Conservation (phyloP, 2,888 invertebrate species). For the Tetropium fuscum region DNA sequence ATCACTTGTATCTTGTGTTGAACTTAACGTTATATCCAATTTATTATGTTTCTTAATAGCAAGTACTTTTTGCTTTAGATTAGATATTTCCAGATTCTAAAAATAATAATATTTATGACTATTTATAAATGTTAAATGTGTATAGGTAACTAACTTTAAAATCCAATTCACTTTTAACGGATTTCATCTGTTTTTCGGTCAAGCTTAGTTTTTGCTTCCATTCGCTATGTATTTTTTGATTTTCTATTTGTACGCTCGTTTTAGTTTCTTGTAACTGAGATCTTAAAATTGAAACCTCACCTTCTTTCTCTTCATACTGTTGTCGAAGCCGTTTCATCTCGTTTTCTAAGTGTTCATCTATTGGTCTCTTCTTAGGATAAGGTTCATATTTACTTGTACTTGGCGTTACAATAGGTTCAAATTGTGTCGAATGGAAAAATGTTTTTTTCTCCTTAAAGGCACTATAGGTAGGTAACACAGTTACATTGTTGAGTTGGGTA, state of each 20-base stretch:
- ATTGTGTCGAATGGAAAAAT: slow-evolving; percentile 42
- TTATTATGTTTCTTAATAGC: slow-evolving; percentile 43
- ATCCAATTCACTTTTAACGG: slow-evolving; percentile 69
- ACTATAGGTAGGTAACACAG: slow-evolving; percentile 51
- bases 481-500: slow-evolving; percentile 36
- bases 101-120: slow-evolving; percentile 47
- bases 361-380: slow-evolving; percentile 26
- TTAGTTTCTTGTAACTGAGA: slow-evolving; percentile 69
- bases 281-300: slow-evolving; percentile 70
- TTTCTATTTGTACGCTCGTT: slow-evolving; percentile 65
- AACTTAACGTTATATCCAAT: slow-evolving; percentile 29
- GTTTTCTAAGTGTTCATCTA: slow-evolving; percentile 38
- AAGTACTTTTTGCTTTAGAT: slow-evolving; percentile 68
- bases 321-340: slow-evolving; percentile 58
- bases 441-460: slow-evolving; percentile 47
- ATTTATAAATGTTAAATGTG: too few relatives aligned
- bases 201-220: slow-evolving; percentile 67
- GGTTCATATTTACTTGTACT: slow-evolving; percentile 28
- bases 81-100: slow-evolving; percentile 71
- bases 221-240: slow-evolving; percentile 65
- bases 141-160: slow-evolving; percentile 68
- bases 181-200: slow-evolving; percentile 65
- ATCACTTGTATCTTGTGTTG: slow-evolving; percentile 24
- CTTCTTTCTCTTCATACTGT: slow-evolving; percentile 70
- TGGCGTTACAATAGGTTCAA: slow-evolving; percentile 20